Percentiles rank a stretch among this genome's conserved stretches.
phyloP scores from a whole-genome alignment of 1,140 invertebrate genomes.

The Zaprionus kolodkinae region DNA sequence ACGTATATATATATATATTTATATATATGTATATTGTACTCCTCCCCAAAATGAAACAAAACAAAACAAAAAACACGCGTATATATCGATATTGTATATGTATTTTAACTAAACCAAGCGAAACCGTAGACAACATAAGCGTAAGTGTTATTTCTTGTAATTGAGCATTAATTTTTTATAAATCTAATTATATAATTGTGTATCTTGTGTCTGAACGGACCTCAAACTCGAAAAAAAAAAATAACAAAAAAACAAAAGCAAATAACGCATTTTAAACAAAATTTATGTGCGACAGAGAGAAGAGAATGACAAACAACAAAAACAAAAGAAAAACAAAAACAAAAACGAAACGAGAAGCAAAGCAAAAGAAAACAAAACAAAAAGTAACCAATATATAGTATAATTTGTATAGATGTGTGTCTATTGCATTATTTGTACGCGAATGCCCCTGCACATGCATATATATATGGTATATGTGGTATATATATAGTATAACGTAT shows the following conservation, averaged over 20 bases:
- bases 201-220: slow-evolving; percentile 79
- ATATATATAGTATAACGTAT: slow-evolving; percentile 36
- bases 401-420: slow-evolving; percentile 83
- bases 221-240: slow-evolving; percentile 67
- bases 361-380: slow-evolving; percentile 33
- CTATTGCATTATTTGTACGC: slow-evolving; percentile 82
- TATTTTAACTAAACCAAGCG: slow-evolving; percentile 60
- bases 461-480: slow-evolving; percentile 27
- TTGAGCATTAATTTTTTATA: slow-evolving; percentile 80
- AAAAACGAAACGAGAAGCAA: slow-evolving; percentile 18
- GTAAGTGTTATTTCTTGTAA: slow-evolving; percentile 82
- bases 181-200: slow-evolving; percentile 67
- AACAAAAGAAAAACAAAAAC: background rate
- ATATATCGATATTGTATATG: slow-evolving; percentile 36
- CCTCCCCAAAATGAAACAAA: background rate
- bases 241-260: slow-evolving; percentile 35
- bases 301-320: slow-evolving; percentile 48
- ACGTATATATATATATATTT: slow-evolving; percentile 29
- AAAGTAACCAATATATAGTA: slow-evolving; percentile 78
- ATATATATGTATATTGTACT: slow-evolving; percentile 6
- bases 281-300: slow-evolving; percentile 49
- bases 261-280: slow-evolving; percentile 37
- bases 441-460: slow-evolving; percentile 65
- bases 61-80: slow-evolving; percentile 12
- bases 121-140: slow-evolving; percentile 72